Base-by-base conservation (phyloP, 2,797 vertebrate genomes). In the Poeciliopsis presidionis region DNA sequence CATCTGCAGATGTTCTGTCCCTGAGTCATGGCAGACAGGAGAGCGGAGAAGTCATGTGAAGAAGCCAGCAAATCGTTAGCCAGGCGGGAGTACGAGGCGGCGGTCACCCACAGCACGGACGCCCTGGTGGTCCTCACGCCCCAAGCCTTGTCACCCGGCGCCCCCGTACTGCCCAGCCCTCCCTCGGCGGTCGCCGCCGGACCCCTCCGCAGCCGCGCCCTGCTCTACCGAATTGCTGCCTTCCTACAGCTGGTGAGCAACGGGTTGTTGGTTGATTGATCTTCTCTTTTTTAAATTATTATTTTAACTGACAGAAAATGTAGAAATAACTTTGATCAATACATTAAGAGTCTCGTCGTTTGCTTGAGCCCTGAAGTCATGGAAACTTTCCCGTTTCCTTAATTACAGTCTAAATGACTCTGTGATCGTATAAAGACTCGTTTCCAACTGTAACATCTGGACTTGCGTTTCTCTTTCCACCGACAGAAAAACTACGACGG, bases 1-100 rank as follows among this genome's bases (percentile, higher is more conserved):
- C 74, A 47, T 14, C 53, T 83, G 4, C 90, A 99, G 98, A 97
- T 94, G 95, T 97, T 97, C 97, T 98, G 96, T 98, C 96, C 95
- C 97, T 97, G 95, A 99, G 98, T 98, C 98, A 99, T 98, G 98
- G 98, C 98, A 96, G 97, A 99, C 97, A 98, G 98, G 97, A 98
- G 98, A 97, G 96, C 96, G 95, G 98, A 98, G 95, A 97, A 97
- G 97, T 97, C 97, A 97, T 99, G 98, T 99, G 98, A 99, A 98
- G 96, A 98, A 98, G 97, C 98, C 90, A 97, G 97, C 94, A 97
- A 97, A 96, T 99, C 97, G 81, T 96, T 99, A 94, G 96, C 95
- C 91, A 97, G 96, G 95, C 96, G 96, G 95, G 98, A 99, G 94
- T 99, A 98, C 94, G 97, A 98, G 93, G 96, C 97, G 88, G 96